phyloP scores from a whole-genome alignment of 2,797 vertebrate species.

The Pachyuromys duprasi region DNA sequence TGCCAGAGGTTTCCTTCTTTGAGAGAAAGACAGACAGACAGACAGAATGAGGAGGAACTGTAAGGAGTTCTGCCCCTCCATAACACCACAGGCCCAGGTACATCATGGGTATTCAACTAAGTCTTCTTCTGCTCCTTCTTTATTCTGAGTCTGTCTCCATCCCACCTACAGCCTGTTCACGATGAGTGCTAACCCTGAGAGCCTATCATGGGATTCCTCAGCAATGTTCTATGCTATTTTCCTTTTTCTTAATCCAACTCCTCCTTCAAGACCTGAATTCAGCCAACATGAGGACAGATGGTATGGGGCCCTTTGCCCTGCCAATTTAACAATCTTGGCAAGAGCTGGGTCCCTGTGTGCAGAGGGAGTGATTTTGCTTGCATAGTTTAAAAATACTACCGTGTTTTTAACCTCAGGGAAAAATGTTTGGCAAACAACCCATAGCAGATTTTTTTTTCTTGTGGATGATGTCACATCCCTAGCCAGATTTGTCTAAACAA shows the following conservation, averaged over 20 bases:
- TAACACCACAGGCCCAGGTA: not conserved
- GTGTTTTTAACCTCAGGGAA: constrained; percentile 65
- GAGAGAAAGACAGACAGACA: not conserved
- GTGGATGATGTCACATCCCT: constrained; percentile 55
- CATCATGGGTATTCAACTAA: not conserved
- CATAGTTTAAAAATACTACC: constrained; percentile 69
- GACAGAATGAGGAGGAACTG: not conserved
- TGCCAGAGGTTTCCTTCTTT: not conserved
- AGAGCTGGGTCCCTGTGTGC: not conserved
- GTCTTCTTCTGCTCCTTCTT: not conserved
- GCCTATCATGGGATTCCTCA: not conserved
- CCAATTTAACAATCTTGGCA: constrained; percentile 48
- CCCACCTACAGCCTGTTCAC: not conserved
- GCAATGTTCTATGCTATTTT: not conserved
- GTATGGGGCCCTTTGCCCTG: constrained; percentile 54
- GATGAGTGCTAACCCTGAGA: not conserved
- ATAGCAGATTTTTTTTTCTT: constrained; percentile 25
- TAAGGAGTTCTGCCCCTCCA: not conserved
- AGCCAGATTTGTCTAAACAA: constrained; percentile 64
- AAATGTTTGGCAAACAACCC: constrained; percentile 67
- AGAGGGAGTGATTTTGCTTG: constrained; percentile 38
- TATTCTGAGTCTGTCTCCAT: not conserved
- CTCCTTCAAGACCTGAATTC: constrained; percentile 40
- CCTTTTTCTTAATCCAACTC: constrained; percentile 25
- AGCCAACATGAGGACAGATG: constrained; percentile 59